phyloP scores from a whole-genome alignment of 2,113 vertebrate genomes.

The Lepus europaeus region DNA sequence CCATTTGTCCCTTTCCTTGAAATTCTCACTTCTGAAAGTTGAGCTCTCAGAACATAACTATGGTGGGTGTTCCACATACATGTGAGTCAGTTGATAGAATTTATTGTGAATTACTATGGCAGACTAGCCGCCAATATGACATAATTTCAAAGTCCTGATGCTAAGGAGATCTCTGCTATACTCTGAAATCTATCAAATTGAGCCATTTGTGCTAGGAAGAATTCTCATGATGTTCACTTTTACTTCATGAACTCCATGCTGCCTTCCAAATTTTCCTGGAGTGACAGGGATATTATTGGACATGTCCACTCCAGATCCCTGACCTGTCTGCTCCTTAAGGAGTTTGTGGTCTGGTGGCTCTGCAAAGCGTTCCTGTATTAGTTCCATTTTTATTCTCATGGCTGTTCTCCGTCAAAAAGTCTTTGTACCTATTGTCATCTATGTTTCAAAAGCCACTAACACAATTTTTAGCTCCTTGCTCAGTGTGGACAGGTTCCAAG shows the following conservation, averaged over 20 bases:
- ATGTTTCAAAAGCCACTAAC: neutral
- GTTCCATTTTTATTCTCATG: neutral
- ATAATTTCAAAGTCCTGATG: neutral
- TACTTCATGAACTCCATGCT: neutral
- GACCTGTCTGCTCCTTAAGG: neutral
- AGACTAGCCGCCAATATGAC: neutral
- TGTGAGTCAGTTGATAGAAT: neutral
- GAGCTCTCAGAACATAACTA: neutral
- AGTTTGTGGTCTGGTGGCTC: neutral
- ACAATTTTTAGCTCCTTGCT: neutral
- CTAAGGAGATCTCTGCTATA: neutral
- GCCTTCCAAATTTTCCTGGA: neutral
- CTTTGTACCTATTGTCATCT: neutral
- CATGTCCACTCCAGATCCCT: neutral
- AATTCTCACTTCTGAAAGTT: neutral
- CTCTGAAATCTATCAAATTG: neutral
- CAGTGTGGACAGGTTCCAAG: neutral
- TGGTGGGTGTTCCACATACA: neutral
- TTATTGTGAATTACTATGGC: neutral
- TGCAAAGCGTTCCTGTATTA: neutral
- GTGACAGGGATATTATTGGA: neutral
- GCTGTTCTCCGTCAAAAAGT: neutral
- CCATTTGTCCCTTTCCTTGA: neutral
- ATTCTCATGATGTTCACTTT: neutral
- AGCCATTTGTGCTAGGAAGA: neutral